Percentiles rank a stretch among this genome's conserved stretches.
These are phyloP conservation scores for Monoplex corrugatus DNA, from an alignment of 2,888 invertebrate species.

Conservation along the genomic window DNA sequence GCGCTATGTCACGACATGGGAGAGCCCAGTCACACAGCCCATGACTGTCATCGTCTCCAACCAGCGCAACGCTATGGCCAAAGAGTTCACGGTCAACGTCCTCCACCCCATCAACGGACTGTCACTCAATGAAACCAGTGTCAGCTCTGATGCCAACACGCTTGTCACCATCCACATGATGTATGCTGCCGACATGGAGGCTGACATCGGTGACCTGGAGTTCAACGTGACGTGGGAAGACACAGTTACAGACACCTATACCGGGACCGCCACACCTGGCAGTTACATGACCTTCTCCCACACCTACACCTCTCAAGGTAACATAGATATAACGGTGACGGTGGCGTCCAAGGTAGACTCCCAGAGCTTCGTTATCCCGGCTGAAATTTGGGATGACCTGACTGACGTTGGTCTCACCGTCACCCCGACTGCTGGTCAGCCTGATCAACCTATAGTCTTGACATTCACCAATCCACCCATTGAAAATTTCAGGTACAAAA, in stretches of 20 bases:
- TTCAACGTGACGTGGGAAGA: constrained; percentile 41
- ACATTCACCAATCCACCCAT: not conserved
- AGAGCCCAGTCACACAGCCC: not conserved
- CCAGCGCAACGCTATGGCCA: not conserved
- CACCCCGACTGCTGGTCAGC: not conserved
- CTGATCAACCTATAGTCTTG: not conserved
- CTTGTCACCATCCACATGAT: not conserved
- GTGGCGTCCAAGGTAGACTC: not conserved
- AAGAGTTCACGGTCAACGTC: not conserved
- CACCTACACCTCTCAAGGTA: not conserved
- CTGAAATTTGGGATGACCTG: not conserved
- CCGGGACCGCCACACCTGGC: not conserved
- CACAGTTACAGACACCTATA: not conserved
- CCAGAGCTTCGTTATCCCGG: not conserved
- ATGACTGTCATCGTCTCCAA: not conserved
- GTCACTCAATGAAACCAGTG: not conserved
- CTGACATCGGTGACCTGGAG: not conserved
- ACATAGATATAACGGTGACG: not conserved
- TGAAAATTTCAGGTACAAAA: not conserved
- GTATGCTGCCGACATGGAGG: not conserved
- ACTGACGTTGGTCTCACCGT: not conserved
- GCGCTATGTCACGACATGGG: not conserved
- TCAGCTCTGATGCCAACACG: not conserved
- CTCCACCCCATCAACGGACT: not conserved
- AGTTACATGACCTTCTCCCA: not conserved